Evolutionary conservation across 35 echinoderm and acorn worm genomes (phyloP).

Genomic region (Hemicentrotus pulcherrimus): DNA sequence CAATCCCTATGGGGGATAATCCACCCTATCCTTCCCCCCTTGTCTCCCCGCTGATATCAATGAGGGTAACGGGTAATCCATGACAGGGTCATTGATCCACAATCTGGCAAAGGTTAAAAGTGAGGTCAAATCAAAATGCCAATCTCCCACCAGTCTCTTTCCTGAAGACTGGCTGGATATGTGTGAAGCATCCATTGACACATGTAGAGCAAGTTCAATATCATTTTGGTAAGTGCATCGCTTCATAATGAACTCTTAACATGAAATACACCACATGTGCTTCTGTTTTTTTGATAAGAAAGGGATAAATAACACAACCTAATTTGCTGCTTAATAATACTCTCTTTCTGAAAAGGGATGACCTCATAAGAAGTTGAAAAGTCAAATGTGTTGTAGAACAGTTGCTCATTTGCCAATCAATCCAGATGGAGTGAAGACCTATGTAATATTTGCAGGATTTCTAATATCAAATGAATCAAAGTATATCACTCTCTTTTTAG

Average conservation of each 20-base stretch:
- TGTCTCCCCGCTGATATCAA: background rate
- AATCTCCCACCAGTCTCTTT: background rate
- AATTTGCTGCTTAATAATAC: background rate
- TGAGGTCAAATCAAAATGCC: background rate
- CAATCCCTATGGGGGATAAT: background rate
- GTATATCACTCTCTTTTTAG: background rate
- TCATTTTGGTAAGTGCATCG: background rate
- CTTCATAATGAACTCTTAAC: background rate
- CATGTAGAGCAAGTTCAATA: background rate
- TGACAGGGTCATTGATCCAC: constrained; percentile 8
- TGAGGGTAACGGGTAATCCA: background rate
- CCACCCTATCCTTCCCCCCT: background rate
- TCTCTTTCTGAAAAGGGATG: background rate
- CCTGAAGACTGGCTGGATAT: background rate
- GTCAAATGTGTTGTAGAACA: background rate
- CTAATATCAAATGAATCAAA: too few relatives aligned
- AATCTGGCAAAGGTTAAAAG: constrained; percentile 3
- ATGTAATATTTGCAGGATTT: background rate
- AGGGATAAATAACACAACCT: background rate
- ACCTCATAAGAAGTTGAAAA: background rate
- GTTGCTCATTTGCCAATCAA: too few relatives aligned
- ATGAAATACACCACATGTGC: background rate
- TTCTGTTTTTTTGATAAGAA: background rate
- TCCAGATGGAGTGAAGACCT: too few relatives aligned
- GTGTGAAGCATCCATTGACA: background rate